These are phyloP conservation scores for Ptychoptera contaminata DNA, from an alignment of 2,888 invertebrate genomes.

Conservation along the genomic window DNA sequence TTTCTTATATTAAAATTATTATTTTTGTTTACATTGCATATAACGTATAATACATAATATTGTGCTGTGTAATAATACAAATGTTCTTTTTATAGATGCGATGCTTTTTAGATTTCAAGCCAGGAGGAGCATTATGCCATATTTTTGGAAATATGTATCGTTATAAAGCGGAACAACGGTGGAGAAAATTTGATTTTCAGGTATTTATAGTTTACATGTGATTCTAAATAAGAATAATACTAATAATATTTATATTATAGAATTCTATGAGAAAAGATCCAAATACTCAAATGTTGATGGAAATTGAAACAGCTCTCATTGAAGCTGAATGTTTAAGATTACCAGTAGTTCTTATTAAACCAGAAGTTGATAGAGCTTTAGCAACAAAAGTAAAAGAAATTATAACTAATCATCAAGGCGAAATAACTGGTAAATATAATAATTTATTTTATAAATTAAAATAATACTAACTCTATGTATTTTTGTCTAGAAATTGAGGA, in stretches of 20 bases:
- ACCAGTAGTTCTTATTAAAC: slow-evolving; percentile 65
- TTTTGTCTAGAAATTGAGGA: slow-evolving; percentile 51
- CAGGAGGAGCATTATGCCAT: slow-evolving; percentile 83
- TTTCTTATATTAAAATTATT: slow-evolving; percentile 19
- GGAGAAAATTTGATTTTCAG: slow-evolving; percentile 87
- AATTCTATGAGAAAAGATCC: slow-evolving; percentile 82
- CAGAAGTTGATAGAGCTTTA: slow-evolving; percentile 72
- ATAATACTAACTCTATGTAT: no score
- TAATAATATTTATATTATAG: slow-evolving; percentile 31
- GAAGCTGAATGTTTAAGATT: slow-evolving; percentile 64
- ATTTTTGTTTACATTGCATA: no score
- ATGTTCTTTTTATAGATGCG: slow-evolving; percentile 52
- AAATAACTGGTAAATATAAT: slow-evolving; percentile 30
- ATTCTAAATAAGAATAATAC: not conserved
- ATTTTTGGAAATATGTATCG: slow-evolving; percentile 87
- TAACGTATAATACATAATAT: no score
- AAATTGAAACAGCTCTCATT: slow-evolving; percentile 69
- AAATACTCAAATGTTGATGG: slow-evolving; percentile 85
- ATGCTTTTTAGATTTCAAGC: slow-evolving; percentile 90
- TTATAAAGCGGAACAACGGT: slow-evolving; percentile 91
- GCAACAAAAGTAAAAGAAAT: slow-evolving; percentile 74
- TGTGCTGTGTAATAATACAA: no score
- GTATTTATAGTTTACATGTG: slow-evolving; percentile 30
- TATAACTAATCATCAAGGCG: slow-evolving; percentile 73
- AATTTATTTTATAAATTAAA: no score